A percentile compares a stretch with the other conserved stretches of the same genome.
phyloP scores from a whole-genome alignment of 2,888 invertebrate genomes.

The Polydesmus complanatus region DNA sequence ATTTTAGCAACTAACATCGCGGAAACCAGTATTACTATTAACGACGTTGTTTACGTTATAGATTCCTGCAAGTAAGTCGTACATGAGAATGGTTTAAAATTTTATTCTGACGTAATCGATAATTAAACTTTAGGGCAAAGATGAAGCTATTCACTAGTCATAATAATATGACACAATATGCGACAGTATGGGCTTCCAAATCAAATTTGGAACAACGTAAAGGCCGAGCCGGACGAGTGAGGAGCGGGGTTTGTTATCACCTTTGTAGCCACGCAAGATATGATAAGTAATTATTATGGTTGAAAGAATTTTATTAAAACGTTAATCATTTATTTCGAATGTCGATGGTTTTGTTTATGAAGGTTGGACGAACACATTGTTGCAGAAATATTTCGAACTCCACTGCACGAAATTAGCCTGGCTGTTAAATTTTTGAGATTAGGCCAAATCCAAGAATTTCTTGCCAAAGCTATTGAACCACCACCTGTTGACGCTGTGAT shows the following conservation, averaged over 20 bases:
- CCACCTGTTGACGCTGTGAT: constrained; percentile 96
- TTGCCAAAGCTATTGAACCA: constrained; percentile 76
- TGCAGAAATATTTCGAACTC: constrained; percentile 96
- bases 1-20: constrained; percentile 97
- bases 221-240: constrained; percentile 89
- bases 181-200: constrained; percentile 77
- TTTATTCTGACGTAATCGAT: background rate
- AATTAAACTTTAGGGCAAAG: constrained; percentile 47
- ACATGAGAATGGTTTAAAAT: background rate
- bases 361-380: constrained; percentile 61
- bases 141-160: constrained; percentile 96
- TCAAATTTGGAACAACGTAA: constrained; percentile 90
- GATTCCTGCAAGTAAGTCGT: constrained; percentile 69
- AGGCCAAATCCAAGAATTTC: constrained; percentile 83
- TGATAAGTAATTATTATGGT: constrained; percentile 29
- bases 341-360: constrained; percentile 16
- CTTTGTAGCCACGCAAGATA: constrained; percentile 50
- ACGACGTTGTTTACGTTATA: constrained; percentile 95
- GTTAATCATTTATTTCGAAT: background rate
- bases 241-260: constrained; percentile 86
- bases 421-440: constrained; percentile 78
- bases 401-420: constrained; percentile 84
- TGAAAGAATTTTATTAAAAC: background rate
- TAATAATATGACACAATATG: constrained; percentile 97
- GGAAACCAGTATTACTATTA: constrained; percentile 94